Evolutionary conservation across 2,797 vertebrate species (phyloP).

Genomic region (Melanotaenia boesemani): DNA sequence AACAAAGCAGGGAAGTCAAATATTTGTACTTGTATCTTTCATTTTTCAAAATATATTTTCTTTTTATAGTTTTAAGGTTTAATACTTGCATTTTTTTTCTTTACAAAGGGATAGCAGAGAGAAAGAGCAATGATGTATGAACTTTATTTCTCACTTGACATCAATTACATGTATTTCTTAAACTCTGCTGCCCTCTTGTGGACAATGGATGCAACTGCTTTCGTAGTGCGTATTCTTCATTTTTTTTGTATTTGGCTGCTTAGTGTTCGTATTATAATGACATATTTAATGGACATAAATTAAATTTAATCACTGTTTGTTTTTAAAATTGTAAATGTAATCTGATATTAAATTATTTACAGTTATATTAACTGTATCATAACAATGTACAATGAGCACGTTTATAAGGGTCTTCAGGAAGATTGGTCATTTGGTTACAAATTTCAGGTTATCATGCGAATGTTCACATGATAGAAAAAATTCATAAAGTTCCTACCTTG

Average conservation of each 20-base stretch:
- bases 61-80: too few relatives aligned
- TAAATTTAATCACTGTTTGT: too few relatives aligned
- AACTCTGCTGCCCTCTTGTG: constrained; percentile 59
- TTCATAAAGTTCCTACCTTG: background rate
- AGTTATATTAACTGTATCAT: background rate
- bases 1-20: too few relatives aligned
- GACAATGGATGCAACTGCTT: background rate
- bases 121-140: background rate
- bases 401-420: background rate
- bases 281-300: too few relatives aligned
- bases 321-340: too few relatives aligned
- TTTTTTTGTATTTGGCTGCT: constrained; percentile 13
- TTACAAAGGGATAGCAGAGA: background rate
- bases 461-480: background rate
- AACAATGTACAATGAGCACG: background rate
- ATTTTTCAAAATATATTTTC: too few relatives aligned
- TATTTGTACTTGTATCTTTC: too few relatives aligned
- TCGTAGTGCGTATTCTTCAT: background rate
- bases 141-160: background rate
- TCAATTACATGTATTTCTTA: constrained; percentile 20
- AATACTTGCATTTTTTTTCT: too few relatives aligned
- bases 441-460: background rate
- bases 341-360: background rate
- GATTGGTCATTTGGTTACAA: background rate
- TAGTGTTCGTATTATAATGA: too few relatives aligned